A percentile compares a stretch with the other conserved stretches of the same genome.
phyloP scores from a whole-genome alignment of 2,797 vertebrate species.

The Apodemus agrarius region DNA sequence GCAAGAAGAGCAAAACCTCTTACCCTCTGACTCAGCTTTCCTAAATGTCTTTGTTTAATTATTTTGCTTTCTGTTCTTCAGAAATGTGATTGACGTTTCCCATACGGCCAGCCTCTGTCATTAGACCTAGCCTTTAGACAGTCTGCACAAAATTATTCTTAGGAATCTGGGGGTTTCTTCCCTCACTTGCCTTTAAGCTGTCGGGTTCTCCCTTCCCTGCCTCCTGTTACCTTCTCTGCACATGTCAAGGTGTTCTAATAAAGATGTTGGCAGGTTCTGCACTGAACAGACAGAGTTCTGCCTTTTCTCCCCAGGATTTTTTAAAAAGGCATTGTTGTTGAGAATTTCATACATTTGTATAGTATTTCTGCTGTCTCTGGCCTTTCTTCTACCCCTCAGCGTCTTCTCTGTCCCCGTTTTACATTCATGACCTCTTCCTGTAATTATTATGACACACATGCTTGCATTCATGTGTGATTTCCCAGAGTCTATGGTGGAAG shows the following conservation, averaged over 20 bases:
- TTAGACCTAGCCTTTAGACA: conserved; percentile 34
- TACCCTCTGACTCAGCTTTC: not conserved
- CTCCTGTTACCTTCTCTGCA: not conserved
- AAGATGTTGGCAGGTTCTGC: conserved; percentile 2
- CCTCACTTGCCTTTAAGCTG: not conserved
- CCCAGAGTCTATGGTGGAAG: not conserved
- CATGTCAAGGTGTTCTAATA: not conserved
- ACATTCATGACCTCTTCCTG: not conserved
- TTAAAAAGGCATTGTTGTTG: not conserved
- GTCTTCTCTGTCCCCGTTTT: not conserved
- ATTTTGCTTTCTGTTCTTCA: conserved; percentile 17
- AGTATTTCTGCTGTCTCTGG: not conserved
- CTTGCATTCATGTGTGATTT: not conserved
- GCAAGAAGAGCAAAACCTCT: not conserved
- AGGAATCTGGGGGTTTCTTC: conserved; percentile 10
- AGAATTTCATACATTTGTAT: not conserved
- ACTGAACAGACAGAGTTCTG: not conserved
- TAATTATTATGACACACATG: not conserved
- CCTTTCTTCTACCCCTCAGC: not conserved
- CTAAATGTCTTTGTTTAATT: conserved; percentile 15
- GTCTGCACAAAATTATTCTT: conserved; percentile 28
- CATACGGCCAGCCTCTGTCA: not conserved
- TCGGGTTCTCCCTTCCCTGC: not conserved
- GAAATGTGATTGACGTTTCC: conserved; percentile 57
- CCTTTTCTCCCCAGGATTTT: not conserved